Conservation (phyloP, 2,888 invertebrate genomes). For the Elmis aenea region DNA sequence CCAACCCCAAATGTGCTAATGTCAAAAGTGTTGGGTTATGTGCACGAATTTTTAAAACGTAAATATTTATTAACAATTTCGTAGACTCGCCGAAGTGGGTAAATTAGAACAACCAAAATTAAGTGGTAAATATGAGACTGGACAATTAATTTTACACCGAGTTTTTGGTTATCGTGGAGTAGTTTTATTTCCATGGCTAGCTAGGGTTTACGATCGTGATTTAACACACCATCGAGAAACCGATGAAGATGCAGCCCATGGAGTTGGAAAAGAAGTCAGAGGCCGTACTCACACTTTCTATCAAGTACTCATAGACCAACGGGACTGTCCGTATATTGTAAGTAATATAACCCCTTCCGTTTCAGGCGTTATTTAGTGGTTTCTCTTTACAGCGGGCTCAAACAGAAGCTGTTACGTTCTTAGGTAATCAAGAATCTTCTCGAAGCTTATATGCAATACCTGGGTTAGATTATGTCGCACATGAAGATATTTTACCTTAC, state of each 20-base stretch:
- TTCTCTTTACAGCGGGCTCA: conserved; percentile 75
- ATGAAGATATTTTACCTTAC: conserved; percentile 96
- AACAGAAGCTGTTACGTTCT: conserved; percentile 94
- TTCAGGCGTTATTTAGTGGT: conserved; percentile 1
- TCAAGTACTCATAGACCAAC: conserved; percentile 94
- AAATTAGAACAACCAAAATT: conserved; percentile 81
- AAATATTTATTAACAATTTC: too few species aligned
- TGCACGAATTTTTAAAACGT: too few species aligned
- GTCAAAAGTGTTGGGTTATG: too few species aligned
- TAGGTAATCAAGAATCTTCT: conserved; percentile 93
- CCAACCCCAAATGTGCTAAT: too few species aligned
- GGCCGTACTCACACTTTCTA: conserved; percentile 93
- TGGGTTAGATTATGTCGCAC: conserved; percentile 95
- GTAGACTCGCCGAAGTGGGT: conserved; percentile 90
- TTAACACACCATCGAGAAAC: conserved; percentile 51
- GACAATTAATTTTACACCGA: conserved; percentile 91
- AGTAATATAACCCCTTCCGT: conserved; percentile 43
- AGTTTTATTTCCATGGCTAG: conserved; percentile 94
- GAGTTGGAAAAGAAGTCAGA: conserved; percentile 79
- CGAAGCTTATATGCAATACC: conserved; percentile 94
- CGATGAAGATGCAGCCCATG: conserved; percentile 38
- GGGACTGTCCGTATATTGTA: conserved; percentile 96
- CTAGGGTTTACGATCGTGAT: conserved; percentile 92
- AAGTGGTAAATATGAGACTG: conserved; percentile 90
- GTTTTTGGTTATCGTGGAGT: conserved; percentile 98